Evolutionary conservation across 2,113 vertebrate genomes (phyloP), one percentile per base, ranked within the genome.

Genomic region (Anser brachyrhynchus): DNA sequence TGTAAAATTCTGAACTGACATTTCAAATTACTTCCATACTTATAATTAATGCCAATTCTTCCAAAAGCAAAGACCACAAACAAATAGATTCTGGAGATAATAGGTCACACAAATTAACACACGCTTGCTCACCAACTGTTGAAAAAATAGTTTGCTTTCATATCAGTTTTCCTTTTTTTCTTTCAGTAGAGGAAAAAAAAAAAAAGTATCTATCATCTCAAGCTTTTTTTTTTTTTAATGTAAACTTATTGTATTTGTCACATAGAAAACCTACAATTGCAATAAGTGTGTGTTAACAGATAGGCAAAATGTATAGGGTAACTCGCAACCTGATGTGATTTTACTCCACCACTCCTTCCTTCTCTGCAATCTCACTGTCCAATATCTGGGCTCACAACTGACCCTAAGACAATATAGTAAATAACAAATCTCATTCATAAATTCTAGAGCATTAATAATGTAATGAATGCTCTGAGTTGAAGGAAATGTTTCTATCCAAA

Each of bases 1-100:
- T 93, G 64, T 96, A 97, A 96, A 97, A 96, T 96, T 97, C 89
- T 93, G 80, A 96, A 94, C 67, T 97, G 97, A 97, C 95, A 98
- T 98, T 97, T 97, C 90, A 94, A 86, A 98, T 97, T 94, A 95
- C 83, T 97, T 96, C 89, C 62, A 87, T 87, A 94, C 46, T 95
- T 95, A 92, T 71, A 97, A 97, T 97, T 95, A 97, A 97, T 96
- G 91, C 13, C 93, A 91, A 70, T 93, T 97, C 82, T 96, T 97
- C 81, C 87, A 66, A 96, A 97, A 95, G 79, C 52, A 89, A 61
- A 84, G 92, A 90, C 65, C 58, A 91, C 51, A 96, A 97, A 91
- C 59, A 97, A 94, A 88, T 95, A 94, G 74, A 87, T 96, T 46
- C 28, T 89, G 55, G 92, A 87, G 70, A 94, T 97, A 96, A 90